Evolutionary conservation across 2,888 invertebrate genomes (phyloP).

Genomic region (Vanessa cardui): DNA sequence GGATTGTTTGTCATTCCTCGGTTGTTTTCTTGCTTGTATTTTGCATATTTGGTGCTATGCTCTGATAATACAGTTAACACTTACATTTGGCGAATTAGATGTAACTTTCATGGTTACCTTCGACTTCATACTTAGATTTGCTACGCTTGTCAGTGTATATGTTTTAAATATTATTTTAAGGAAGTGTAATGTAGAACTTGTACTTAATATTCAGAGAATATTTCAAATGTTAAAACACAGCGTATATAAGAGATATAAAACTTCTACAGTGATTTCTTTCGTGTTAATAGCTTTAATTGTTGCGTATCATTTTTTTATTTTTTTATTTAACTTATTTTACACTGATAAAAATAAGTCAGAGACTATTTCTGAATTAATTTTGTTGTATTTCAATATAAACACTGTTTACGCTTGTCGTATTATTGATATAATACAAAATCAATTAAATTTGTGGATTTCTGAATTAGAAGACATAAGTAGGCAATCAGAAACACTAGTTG

Average conservation of each 20-base stretch:
- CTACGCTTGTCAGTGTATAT: background rate
- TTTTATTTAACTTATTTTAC: background rate
- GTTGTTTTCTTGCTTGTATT: background rate
- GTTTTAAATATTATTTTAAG: background rate
- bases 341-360: background rate
- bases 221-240: background rate
- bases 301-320: background rate
- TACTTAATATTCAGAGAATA: constrained; percentile 2
- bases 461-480: background rate
- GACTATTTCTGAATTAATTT: background rate
- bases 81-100: no score
- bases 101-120: background rate
- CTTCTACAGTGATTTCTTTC: background rate
- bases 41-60: background rate
- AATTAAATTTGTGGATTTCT: constrained; percentile 2
- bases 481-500: background rate
- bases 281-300: background rate
- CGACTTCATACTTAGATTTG: background rate
- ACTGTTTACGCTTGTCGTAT: constrained; percentile 1
- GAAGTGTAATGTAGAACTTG: background rate
- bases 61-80: background rate
- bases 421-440: background rate
- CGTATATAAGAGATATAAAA: background rate
- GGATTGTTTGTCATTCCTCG: constrained; percentile 1
- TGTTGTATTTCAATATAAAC: background rate